Evolutionary conservation across 1,140 invertebrate species (phyloP).

Genomic region (Drosophila pseudoobscura): DNA sequence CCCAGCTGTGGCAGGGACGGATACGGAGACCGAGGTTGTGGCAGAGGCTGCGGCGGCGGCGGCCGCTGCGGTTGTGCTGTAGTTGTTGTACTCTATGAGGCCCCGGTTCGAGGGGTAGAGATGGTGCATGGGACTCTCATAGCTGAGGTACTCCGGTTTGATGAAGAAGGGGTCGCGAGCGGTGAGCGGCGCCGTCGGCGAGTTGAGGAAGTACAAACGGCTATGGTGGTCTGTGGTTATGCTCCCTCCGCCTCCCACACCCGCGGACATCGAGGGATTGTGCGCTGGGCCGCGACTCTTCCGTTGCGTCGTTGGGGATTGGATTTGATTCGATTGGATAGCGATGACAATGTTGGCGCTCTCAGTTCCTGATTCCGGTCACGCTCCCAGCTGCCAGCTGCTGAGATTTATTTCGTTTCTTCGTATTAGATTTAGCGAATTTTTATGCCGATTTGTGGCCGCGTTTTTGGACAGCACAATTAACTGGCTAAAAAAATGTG

Average conservation of each 20-base stretch:
- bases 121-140: conserved; percentile 83
- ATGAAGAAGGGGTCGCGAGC: conserved; percentile 79
- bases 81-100: conserved; percentile 78
- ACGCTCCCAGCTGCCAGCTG: no score
- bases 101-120: conserved; percentile 74
- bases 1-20: conserved; percentile 38
- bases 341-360: conserved; percentile 3
- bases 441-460: conserved; percentile 24
- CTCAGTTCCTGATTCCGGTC: not conserved
- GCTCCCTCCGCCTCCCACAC: conserved; percentile 82
- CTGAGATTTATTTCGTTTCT: no score
- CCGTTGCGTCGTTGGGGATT: no score
- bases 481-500: conserved; percentile 78
- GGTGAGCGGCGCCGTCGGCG: conserved; percentile 69
- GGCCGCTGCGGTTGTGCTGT: conserved; percentile 68
- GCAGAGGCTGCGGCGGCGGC: conserved; percentile 59
- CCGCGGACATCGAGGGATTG: conserved; percentile 75
- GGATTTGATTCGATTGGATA: not conserved
- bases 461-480: conserved; percentile 65
- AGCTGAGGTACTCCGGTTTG: conserved; percentile 82
- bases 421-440: conserved; percentile 4
- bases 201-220: conserved; percentile 81
- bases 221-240: conserved; percentile 82
- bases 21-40: conserved; percentile 38
- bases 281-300: conserved; percentile 53